These are phyloP conservation scores for Hippolais icterina DNA, from an alignment of 2,113 vertebrate species.

Conservation along the genomic window DNA sequence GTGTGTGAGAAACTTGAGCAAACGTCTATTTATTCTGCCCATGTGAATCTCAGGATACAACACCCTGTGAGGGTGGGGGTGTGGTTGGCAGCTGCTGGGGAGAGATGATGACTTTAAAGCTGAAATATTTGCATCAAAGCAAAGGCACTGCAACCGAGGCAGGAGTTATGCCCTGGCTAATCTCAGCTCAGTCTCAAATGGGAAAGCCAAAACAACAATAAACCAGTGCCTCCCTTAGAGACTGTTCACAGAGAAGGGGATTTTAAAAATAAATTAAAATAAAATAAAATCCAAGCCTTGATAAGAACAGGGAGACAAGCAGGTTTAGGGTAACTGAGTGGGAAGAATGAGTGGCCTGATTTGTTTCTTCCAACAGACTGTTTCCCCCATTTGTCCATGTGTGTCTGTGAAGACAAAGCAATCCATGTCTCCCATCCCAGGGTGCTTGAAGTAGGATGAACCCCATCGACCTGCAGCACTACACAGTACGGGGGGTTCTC, in stretches of 20 bases:
- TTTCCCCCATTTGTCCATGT: background rate
- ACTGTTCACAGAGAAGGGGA: background rate
- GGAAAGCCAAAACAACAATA: background rate
- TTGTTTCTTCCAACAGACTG: background rate
- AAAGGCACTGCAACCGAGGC: rapidly evolving
- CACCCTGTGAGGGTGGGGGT: background rate
- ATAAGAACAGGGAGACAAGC: background rate
- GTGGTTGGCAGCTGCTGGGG: background rate
- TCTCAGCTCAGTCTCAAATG: background rate
- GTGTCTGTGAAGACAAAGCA: background rate
- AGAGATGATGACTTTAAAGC: background rate
- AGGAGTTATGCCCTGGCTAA: background rate
- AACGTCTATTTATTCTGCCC: background rate
- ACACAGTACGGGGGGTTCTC: background rate
- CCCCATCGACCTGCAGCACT: rapidly evolving
- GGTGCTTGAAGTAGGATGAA: background rate
- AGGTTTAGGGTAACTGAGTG: background rate
- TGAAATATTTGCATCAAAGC: background rate
- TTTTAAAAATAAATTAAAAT: background rate
- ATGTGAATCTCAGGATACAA: background rate
- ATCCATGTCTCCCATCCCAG: background rate
- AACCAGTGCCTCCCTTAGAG: background rate
- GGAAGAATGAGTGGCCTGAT: background rate
- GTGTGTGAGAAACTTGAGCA: background rate
- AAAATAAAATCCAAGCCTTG: background rate